These are phyloP conservation scores for Phasia obesa DNA, from an alignment of 2,888 invertebrate species.

Conservation along the genomic window DNA sequence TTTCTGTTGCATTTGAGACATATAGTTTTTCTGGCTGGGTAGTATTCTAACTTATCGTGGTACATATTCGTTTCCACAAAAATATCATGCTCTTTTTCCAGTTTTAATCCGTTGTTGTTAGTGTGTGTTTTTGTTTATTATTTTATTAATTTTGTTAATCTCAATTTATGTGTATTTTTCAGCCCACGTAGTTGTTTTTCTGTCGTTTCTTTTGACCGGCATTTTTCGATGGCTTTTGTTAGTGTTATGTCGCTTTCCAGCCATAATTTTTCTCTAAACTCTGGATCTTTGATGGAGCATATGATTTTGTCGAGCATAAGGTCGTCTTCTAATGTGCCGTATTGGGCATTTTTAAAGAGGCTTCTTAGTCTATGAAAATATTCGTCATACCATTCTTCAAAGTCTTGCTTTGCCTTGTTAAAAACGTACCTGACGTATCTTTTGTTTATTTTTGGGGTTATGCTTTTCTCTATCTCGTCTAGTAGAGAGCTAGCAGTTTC, in stretches of 20 bases:
- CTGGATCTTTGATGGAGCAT: constrained; percentile 32
- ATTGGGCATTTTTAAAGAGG: constrained; percentile 23
- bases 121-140: background rate
- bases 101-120: background rate
- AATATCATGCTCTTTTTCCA: constrained; percentile 3
- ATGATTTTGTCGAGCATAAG: constrained; percentile 34
- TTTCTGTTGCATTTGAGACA: constrained; percentile 41
- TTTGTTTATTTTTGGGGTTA: constrained; percentile 21
- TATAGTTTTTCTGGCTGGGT: constrained; percentile 12
- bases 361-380: no score
- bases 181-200: constrained; percentile 29
- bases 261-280: constrained; percentile 22
- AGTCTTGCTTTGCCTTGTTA: background rate
- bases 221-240: constrained; percentile 6
- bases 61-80: constrained; percentile 39
- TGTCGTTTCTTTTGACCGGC: background rate
- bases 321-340: constrained; percentile 4
- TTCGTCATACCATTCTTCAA: no score
- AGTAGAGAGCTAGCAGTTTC: background rate
- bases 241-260: constrained; percentile 27
- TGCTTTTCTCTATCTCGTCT: constrained; percentile 26
- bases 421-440: constrained; percentile 29
- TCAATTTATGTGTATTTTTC: background rate
- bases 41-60: constrained; percentile 11
- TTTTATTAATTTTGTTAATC: background rate